Base-by-base conservation (phyloP, 2,797 vertebrate genomes). In the Argya squamiceps region DNA sequence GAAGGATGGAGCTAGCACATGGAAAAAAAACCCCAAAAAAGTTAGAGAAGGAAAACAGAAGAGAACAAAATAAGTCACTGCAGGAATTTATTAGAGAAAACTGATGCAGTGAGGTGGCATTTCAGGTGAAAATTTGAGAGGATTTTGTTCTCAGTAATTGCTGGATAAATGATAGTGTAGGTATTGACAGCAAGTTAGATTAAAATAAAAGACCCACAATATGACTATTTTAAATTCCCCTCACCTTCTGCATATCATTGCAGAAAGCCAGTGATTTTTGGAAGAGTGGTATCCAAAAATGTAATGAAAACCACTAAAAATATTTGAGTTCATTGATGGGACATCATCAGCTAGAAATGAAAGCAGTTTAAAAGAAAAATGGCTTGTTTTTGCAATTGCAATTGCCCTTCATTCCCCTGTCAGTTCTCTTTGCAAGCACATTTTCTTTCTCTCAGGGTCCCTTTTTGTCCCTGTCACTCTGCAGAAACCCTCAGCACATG, bases 261-360 rank as follows among this genome's bases (percentile, higher is more conserved):
- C 55, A 96, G 86, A 90, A 94, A 94, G 64, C 55, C 69, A 75
- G 77, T 86, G 89, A 92, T 93, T 95, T 95, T 93, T 10, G 24
- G 70, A 78, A 71, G 36, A 85, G 60, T 86, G 19, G 16, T 81
- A 63, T 84, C 77, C 24, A 93, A 65, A 96, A 93, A 84, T 43
- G 30, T 86, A 64, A 75, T 88, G 59, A 90, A 93, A 96, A 39
- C 80, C 86, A 84, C 85, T 75, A 71, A 71, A 94, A 93, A 81
- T 84, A 53, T 84, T 95, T 86, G 21, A 84, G 53, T 78, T 64
- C 36, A 13, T 81, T 86, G 74, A 82, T 58, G 67, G 58, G 58
- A 39, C 43, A 78, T 84, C 43, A 85, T 88, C 88, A 90, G 58
- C 56, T 75, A 76, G 84, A 95, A 95, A 88, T 90, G 65, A 80